Evolutionary conservation across 1,140 invertebrate species (phyloP), one percentile per base, ranked within the genome.

Genomic region (Ceratosolen solmsi): DNA sequence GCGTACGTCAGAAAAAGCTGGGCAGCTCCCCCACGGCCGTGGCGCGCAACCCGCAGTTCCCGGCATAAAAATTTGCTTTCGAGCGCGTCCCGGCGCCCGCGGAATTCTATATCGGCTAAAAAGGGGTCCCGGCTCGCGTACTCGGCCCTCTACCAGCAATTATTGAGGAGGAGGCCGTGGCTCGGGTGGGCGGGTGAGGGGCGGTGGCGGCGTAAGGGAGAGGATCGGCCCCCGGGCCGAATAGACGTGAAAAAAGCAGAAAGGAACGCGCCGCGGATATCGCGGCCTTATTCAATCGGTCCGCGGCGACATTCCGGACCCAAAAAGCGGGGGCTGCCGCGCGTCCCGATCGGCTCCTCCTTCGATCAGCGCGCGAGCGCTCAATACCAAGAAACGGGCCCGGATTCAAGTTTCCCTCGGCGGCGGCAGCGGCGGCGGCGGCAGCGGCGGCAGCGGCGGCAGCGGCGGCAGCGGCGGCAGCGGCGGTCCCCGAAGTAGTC

Each of bases 351-450:
- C 33, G 74, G 71, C 27, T 46, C 15, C 49, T 30, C 25, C 17
- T 78, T 78, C 76, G 76, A 78, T 68, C 22, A 58, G 30, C 30
- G 20, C 68, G 17, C 68, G 68, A 56, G 25, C n/a, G 27, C 25
- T 36, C 79, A 71, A 76, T 81, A 81, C 72, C 73, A 73, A 81
- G 80, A 81, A 81, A 41, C 72, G 46, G 38, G 36, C 41, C 38
- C 27, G 58, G 58, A 38, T 38, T 68, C 63, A 38, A 22, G 60
- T 33, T 63, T 63, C 30, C 60, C 60, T 33, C 15, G 3, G 60
- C n/a, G n/a, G n/a, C n/a, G n/a, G n/a, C n/a, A n/a, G n/a, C n/a
- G n/a, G n/a, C n/a, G n/a, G n/a, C n/a, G n/a, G n/a, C n/a, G n/a
- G n/a, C n/a, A n/a, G n/a, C n/a, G n/a, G n/a, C n/a, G n/a, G n/a